Evolutionary conservation across 2,888 invertebrate species (phyloP), one percentile per base, ranked within the genome.

Genomic region (Tetragnatha montana): DNA sequence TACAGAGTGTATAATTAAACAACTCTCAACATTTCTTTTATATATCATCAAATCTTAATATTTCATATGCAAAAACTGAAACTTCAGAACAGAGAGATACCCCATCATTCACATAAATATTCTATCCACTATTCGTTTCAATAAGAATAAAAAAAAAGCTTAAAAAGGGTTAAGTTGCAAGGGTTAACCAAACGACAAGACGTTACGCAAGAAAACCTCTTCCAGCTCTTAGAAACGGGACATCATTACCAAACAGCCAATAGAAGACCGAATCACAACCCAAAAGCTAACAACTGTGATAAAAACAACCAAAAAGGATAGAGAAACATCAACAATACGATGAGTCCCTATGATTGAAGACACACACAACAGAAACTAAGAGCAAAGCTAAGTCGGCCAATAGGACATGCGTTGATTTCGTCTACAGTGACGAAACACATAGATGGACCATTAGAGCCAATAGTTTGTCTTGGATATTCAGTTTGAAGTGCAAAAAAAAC

Each of bases 341-440:
- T 50, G 78, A 60, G 78, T 78, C 78, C 60, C 49, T 60, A 19
- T 47, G 21, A 78, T 78, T 60, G 21, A 50, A 60, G 60, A 78
- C 60, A 78, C 21, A 78, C 22, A 78, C 60, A 17, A 10, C 78
- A 78, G 8, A 78, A 51, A 51, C 50, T 71, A 71, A 51, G 76
- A 17, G 70, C 12, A 68, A 17, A 17, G 35, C 51, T 71, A 88
- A 71, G 79, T 79, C 80, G 88, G 88, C 81, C 88, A 89, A 76
- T 85, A 81, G 89, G 85, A 81, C 89, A 85, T 12, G 76, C 70
- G 81, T 49, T 78, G 70, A 73, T 88, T 88, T 70, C 76, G 19
- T 86, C 81, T 81, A 60, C 8, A 71, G 51, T 89, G 89, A 68
- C 85, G 89, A 19, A 89, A 88, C 68, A n/a, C 47, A 76, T 74